These are phyloP conservation scores for Mormoops blainvillei DNA, from an alignment of 2,113 vertebrate species.

Conservation along the genomic window DNA sequence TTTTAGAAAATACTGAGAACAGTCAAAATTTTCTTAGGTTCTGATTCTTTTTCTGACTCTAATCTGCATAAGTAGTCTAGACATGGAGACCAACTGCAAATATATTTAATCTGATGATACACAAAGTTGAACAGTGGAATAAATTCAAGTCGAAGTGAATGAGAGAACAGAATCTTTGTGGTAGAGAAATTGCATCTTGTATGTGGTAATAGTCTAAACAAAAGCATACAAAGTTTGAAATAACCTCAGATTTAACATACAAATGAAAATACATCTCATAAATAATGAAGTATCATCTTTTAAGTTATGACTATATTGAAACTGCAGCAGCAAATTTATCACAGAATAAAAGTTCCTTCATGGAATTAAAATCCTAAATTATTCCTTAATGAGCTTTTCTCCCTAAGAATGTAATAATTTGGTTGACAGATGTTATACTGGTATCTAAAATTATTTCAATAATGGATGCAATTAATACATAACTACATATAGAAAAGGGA, in stretches of 20 bases:
- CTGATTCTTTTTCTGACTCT: constrained; percentile 36
- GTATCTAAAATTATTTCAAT: neutral
- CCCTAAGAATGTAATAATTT: neutral
- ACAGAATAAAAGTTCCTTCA: neutral
- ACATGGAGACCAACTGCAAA: constrained; percentile 50
- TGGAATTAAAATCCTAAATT: neutral
- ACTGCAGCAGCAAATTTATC: neutral
- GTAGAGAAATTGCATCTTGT: neutral
- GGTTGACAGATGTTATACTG: neutral
- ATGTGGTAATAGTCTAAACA: neutral
- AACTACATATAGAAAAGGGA: neutral
- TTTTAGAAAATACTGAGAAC: constrained; percentile 29
- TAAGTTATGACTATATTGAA: neutral
- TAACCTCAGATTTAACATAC: neutral
- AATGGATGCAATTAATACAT: neutral
- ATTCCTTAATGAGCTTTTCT: neutral
- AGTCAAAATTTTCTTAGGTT: constrained; percentile 34
- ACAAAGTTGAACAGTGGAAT: constrained; percentile 1
- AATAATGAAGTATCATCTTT: neutral
- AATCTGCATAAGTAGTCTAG: constrained; percentile 46
- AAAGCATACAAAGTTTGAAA: constrained; percentile 11
- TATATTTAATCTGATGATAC: constrained; percentile 48
- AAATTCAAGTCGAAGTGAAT: constrained; percentile 34
- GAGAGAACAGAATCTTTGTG: neutral
- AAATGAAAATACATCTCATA: constrained; percentile 16